phyloP scores from a whole-genome alignment of 1,140 invertebrate genomes.

The Psilanteris sp. region DNA sequence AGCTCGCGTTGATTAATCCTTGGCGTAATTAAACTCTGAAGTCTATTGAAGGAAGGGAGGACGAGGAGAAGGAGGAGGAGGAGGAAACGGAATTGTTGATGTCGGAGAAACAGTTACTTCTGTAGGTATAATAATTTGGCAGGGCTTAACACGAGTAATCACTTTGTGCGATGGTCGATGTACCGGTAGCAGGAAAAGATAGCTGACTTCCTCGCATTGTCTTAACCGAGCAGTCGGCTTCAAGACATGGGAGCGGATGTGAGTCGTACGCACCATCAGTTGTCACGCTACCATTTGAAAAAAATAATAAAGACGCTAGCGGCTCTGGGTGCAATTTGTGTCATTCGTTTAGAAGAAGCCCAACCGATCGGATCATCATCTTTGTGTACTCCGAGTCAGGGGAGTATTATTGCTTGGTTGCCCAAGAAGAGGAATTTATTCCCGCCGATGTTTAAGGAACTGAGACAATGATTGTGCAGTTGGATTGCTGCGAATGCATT shows the following conservation, averaged over 20 bases:
- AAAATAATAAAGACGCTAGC: slow-evolving; percentile 21
- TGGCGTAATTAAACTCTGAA: slow-evolving; percentile 17
- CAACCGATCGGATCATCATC: too few species aligned
- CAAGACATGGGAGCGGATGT: slow-evolving; percentile 70
- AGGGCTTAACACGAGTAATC: slow-evolving; percentile 33
- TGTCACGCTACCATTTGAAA: slow-evolving; percentile 41
- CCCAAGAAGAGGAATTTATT: too few species aligned
- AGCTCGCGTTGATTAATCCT: slow-evolving; percentile 22
- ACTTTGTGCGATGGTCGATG: slow-evolving; percentile 42
- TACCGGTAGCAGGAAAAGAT: slow-evolving; percentile 68
- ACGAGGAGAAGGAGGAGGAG: too few species aligned
- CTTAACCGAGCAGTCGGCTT: slow-evolving; percentile 66
- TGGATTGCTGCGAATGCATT: too few species aligned
- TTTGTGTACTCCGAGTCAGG: too few species aligned
- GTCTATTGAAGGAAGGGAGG: slow-evolving; percentile 9
- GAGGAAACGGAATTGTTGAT: too few species aligned
- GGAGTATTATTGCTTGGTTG: too few species aligned
- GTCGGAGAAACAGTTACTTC: slow-evolving; percentile 25
- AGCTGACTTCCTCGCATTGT: slow-evolving; percentile 70
- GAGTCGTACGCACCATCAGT: slow-evolving; percentile 62
- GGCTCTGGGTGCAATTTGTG: not conserved
- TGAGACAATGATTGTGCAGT: too few species aligned
- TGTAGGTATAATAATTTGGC: slow-evolving; percentile 48
- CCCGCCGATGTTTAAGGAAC: too few species aligned
- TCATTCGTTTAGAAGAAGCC: too few species aligned